phyloP scores from a whole-genome alignment of 2,113 vertebrate genomes.

The Calypte anna region DNA sequence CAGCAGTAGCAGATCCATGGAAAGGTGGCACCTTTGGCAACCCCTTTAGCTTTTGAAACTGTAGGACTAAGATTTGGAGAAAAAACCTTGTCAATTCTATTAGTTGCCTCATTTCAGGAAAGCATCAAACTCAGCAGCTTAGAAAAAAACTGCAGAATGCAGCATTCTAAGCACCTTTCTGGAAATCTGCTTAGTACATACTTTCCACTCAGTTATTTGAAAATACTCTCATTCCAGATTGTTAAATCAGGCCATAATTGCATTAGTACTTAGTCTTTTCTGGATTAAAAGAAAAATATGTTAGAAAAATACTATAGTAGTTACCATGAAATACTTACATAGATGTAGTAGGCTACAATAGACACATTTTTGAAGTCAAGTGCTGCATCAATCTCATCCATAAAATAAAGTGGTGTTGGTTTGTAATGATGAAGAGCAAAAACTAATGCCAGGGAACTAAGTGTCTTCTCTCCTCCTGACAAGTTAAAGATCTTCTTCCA shows the following conservation, averaged over 20 bases:
- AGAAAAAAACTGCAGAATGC: not conserved
- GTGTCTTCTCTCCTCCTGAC: slow-evolving; percentile 96
- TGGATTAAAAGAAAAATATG: not conserved
- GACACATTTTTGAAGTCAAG: slow-evolving; percentile 98
- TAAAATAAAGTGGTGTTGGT: slow-evolving; percentile 96
- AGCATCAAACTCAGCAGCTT: not conserved
- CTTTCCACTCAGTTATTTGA: not conserved
- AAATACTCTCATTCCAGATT: not conserved
- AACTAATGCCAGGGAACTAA: slow-evolving; percentile 94
- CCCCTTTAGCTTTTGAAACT: not conserved
- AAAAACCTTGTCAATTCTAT: not conserved
- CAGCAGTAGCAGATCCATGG: not conserved
- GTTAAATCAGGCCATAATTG: accelerated
- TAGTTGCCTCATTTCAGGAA: not conserved
- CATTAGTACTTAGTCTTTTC: not conserved
- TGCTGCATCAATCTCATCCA: slow-evolving; percentile 98
- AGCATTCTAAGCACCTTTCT: not conserved
- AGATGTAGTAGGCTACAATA: slow-evolving; percentile 97
- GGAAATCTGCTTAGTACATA: not conserved
- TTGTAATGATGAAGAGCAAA: slow-evolving; percentile 98
- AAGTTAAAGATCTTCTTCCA: slow-evolving; percentile 99
- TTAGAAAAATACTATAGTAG: not conserved
- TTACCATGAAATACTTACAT: slow-evolving; percentile 80
- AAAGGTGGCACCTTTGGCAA: not conserved
- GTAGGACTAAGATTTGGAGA: not conserved